Base-by-base conservation (phyloP, 2,113 vertebrate species). In the Crotophaga sulcirostris region DNA sequence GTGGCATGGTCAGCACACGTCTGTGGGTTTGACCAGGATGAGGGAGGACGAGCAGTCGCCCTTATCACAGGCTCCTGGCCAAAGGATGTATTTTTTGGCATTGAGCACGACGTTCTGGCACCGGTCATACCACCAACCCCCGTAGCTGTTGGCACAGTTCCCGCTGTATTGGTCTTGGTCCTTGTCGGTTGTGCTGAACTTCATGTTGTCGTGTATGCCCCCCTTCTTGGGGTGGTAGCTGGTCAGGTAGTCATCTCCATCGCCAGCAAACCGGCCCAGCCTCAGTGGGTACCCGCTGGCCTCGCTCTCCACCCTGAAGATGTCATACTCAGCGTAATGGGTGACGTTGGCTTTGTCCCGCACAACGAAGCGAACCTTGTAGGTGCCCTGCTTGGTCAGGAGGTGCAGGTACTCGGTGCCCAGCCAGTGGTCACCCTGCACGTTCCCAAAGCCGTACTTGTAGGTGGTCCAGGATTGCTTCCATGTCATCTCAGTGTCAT, bases 41-140 rank as follows among this genome's bases (percentile, higher is more conserved):
- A 96, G 88, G 60, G 97, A 97, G 6, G 97, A 76, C 0, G 75
- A 1, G 7, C 97, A 97, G 82, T 97, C 96, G 1, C 95, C 96
- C 20, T 87, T 5, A 78, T 70, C 67, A 98, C 97, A 84, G 74
- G 1, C 96, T 1, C 91, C 96, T 10, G 95, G 95, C 97, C 97
- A 97, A 0, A 91, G 17, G 29, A 97, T 97, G 75, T 84, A 25
- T 2, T 80, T 94, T 4, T 97, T 95, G 66, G 47, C 95, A 17
- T 97, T 97, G 74, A 97, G 94, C 42, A 95, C 81, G 54, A 97
- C 21, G 0, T 97, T 94, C 25, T 95, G 95, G 78, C 97, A 97
- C 33, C 38, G 89, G 82, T 96, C 94, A 8, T 97, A 97, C 97
- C 97, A 97, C 97, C 97, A 97, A 18, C 97, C 97, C 36, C 97